Base-by-base conservation (phyloP, 2,888 invertebrate species). In the Dynastes grantii region DNA sequence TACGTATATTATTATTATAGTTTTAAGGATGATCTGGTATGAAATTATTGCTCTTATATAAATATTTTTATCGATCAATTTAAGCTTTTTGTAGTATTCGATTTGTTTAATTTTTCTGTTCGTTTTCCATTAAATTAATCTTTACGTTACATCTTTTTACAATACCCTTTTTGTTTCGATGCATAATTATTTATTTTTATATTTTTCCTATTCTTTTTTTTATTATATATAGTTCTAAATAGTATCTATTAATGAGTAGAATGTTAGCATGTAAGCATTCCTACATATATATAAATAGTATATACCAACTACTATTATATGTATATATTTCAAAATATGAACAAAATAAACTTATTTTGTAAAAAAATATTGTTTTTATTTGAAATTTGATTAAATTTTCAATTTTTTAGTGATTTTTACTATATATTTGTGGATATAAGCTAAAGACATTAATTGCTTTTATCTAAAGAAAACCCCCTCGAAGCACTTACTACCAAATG, bases 331-430 rank as follows among this genome's bases (percentile, higher is more conserved):
- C 68, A 77, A 77, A 45, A 65, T 68, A 67, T 68, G 76, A 68
- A 76, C 55, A 68, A 77, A 77, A 67, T 63, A 77, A 58, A 77
- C 70, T 76, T 76, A 77, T 77, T 77, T 77, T 77, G 77, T 77
- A 77, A 68, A 68, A 68, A 68, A 51, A 16, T 8, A 5, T 58
- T 58, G 55, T 58, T 58, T 58, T 58, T 58, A n/a, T n/a, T 16
- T 53, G 53, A 37, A 37, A 37, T 37, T 37, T 37, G 32, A 37
- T 32, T 32, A 22, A 22, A 22, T 22, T 22, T 22, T 22, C 22
- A 22, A 22, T 22, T 22, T 22, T 22, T 22, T 22, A 22, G 22
- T 22, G 22, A 22, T 22, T 22, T 22, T 22, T 22, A 22, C 22
- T 22, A 22, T 22, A 22, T 22, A 22, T 22, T 22, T 1, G 22